A percentile compares a stretch with the other conserved stretches of the same genome.
These are phyloP conservation scores for Gallirallus australis DNA, from an alignment of 2,797 vertebrate genomes.

Conservation along the genomic window DNA sequence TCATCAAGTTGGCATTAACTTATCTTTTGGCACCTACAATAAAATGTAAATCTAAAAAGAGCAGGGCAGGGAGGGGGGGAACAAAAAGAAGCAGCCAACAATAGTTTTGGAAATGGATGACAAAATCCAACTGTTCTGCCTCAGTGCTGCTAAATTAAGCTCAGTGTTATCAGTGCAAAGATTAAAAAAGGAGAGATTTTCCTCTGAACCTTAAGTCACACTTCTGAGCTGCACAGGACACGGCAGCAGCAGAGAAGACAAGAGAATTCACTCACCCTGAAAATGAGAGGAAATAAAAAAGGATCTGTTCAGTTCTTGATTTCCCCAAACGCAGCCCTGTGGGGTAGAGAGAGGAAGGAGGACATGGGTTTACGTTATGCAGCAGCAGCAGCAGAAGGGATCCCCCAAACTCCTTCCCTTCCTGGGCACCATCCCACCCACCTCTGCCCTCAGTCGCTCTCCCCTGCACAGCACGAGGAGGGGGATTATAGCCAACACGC, in stretches of 20 bases:
- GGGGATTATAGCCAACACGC: not conserved
- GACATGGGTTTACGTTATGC: not conserved
- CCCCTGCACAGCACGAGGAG: not conserved
- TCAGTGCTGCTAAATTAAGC: conserved; percentile 67
- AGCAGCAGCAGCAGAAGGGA: not conserved
- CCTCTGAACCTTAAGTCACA: conserved; percentile 35
- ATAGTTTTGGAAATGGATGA: conserved; percentile 68
- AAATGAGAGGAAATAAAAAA: conserved; percentile 12
- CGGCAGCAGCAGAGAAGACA: not conserved
- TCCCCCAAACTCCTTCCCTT: not conserved
- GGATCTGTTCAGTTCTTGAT: not conserved
- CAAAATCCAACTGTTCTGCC: conserved; percentile 72
- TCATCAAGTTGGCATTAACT: conserved; percentile 58
- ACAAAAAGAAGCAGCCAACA: conserved; percentile 58
- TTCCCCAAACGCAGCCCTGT: not conserved
- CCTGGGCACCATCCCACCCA: not conserved
- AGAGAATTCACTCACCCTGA: conserved; percentile 67
- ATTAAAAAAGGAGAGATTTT: conserved; percentile 52
- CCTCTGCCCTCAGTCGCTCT: not conserved
- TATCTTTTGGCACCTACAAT: conserved; percentile 64
- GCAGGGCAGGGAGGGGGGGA: not conserved
- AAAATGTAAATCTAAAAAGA: conserved; percentile 52
- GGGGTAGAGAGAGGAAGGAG: not conserved
- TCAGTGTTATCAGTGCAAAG: conserved; percentile 43
- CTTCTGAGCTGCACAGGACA: conserved; percentile 12